These are phyloP conservation scores for Hippopotamus amphibius DNA, from an alignment of 2,113 vertebrate species.

Conservation along the genomic window DNA sequence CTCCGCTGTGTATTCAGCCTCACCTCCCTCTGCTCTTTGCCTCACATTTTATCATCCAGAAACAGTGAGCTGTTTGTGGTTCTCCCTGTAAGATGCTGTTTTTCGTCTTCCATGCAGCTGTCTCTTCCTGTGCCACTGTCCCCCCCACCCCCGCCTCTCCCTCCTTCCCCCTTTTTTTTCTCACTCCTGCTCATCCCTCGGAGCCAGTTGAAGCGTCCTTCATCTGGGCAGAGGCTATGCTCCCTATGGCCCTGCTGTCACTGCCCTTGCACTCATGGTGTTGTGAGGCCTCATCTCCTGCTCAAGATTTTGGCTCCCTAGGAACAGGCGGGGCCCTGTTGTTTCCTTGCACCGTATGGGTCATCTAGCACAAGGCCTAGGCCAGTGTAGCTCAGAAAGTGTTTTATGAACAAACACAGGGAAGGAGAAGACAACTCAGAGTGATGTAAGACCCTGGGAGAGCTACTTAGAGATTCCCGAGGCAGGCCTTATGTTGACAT, in stretches of 20 bases:
- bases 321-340: background rate
- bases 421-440: background rate
- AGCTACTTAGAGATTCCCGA: background rate
- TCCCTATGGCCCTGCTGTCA: background rate
- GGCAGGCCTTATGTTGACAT: background rate
- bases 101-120: background rate
- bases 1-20: background rate
- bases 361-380: background rate
- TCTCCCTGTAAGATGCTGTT: background rate
- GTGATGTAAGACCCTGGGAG: background rate
- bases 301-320: background rate
- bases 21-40: background rate
- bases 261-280: background rate
- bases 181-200: background rate
- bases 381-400: background rate
- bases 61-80: background rate
- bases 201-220: background rate
- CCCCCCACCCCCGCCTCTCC: fast-evolving
- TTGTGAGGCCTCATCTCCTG: background rate
- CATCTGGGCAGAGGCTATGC: background rate
- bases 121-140: background rate
- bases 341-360: background rate
- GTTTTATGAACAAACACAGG: background rate
- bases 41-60: background rate
- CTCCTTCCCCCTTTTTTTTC: background rate